A percentile compares a stretch with the other conserved stretches of the same genome.
Conservation (phyloP, 2,113 vertebrate genomes). For the Heptranchias perlo region DNA sequence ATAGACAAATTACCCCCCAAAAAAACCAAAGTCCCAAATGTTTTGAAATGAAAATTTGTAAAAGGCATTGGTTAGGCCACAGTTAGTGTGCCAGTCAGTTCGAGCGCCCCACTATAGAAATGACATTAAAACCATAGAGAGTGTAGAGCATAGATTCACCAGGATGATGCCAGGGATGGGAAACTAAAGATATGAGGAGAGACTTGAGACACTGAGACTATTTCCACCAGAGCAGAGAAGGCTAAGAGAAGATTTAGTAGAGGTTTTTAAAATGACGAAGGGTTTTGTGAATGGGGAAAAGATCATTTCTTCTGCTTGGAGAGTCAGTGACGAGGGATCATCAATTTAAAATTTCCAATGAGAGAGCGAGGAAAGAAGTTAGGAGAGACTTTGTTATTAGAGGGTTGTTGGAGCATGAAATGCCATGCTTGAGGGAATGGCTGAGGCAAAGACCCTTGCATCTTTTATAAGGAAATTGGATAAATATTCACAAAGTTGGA, state of each 20-base stretch:
- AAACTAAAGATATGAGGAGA: not conserved
- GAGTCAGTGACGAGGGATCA: not conserved
- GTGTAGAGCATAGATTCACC: not conserved
- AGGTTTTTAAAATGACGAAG: not conserved
- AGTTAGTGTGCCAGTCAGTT: not conserved
- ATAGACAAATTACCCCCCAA: not conserved
- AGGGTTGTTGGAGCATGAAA: not conserved
- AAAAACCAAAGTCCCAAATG: not conserved
- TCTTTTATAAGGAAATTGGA: not conserved
- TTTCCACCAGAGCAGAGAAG: not conserved
- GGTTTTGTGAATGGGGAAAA: not conserved
- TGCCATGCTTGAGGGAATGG: not conserved
- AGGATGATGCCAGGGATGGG: not conserved
- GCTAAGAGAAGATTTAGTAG: not conserved
- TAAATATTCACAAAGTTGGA: not conserved
- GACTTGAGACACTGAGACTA: not conserved
- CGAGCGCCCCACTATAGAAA: not conserved
- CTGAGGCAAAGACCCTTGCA: not conserved
- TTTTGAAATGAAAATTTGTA: not conserved
- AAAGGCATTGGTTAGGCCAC: not conserved
- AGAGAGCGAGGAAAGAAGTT: not conserved
- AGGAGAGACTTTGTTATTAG: not conserved
- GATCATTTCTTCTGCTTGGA: not conserved
- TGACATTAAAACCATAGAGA: not conserved
- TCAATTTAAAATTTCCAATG: not conserved